Base-by-base conservation (phyloP, 2,888 invertebrate genomes). In the Ariolimax columbianus region DNA sequence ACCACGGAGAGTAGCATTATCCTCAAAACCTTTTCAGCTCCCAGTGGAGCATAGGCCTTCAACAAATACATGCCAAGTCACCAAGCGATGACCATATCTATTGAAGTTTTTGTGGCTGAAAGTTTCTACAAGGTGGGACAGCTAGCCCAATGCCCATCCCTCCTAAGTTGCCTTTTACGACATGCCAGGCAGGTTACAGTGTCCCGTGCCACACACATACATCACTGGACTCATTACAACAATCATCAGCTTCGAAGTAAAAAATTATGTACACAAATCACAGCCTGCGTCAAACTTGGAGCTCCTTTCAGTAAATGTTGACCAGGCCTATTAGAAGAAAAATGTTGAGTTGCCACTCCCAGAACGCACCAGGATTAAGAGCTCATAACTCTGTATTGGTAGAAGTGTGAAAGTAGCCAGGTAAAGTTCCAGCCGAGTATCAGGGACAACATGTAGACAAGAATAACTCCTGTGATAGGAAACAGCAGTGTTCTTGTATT, bases 391-490 rank as follows among this genome's bases (percentile, higher is more conserved):
- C 97, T 95, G 93, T 96, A 96, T 89, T 96, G 95, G 94, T 98
- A 98, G 94, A 98, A 98, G 91, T 96, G 95, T 95, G 97, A 97
- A 89, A 98, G 95, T 91, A 96, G 96, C 78, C 95, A 95, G 89
- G 97, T 97, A 82, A 98, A 96, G 95, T 99, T 98, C 96, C 97
- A 97, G 81, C 97, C 96, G 85, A 96, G 95, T 19, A 96, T 95
- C 83, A 98, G 94, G 0, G 97, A 97, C 38, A 97, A 95, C 78
- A 98, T 94, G 94, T 97, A 99, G 78, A 96, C 94, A 26, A 98
- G 92, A 89, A 97, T 95, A 82, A 97, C 95, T 72, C 96, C 94
- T 0, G 98, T 97, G 87, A 99, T 95, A 2, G 98, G 97, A 89
- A 97, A 96, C 82, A 99, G 95, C 92, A 99, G 96, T 82, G 96